phyloP scores from a whole-genome alignment of 92 coral and sea anemone genomes.

The Pocillopora meandrina region DNA sequence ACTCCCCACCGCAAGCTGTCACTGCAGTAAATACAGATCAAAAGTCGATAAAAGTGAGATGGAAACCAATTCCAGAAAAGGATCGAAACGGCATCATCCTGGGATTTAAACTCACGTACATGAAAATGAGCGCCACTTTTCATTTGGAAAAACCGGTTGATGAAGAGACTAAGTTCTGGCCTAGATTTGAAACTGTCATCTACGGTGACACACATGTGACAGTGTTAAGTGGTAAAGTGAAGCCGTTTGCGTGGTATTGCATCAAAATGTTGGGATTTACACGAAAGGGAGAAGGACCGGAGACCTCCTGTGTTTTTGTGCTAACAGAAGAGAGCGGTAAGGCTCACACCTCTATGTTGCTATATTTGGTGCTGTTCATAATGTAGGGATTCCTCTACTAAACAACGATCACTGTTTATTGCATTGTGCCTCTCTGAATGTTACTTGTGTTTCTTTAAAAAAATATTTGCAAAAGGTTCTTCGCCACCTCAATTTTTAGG shows the following conservation, averaged over 20 bases:
- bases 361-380: too few relatives aligned
- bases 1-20: slow-evolving; percentile 29
- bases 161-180: not conserved
- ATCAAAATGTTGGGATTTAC: slow-evolving; percentile 41
- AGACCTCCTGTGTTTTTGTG: slow-evolving; percentile 44
- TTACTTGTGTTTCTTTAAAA: too few relatives aligned
- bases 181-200: slow-evolving; percentile 21
- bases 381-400: too few relatives aligned
- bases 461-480: too few relatives aligned
- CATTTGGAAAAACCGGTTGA: slow-evolving; percentile 2
- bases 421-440: too few relatives aligned
- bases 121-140: slow-evolving; percentile 15
- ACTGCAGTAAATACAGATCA: slow-evolving; percentile 3
- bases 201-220: not conserved
- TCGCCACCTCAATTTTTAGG: too few relatives aligned
- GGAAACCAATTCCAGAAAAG: slow-evolving; percentile 29
- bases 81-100: slow-evolving; percentile 30
- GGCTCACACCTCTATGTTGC: not conserved
- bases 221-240: slow-evolving; percentile 23
- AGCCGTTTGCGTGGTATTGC: slow-evolving; percentile 53
- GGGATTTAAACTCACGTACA: slow-evolving; percentile 52
- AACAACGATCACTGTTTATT: too few relatives aligned
- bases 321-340: slow-evolving; percentile 55
- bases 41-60: slow-evolving; percentile 5
- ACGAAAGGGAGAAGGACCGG: slow-evolving; percentile 27